Evolutionary conservation across 2,797 vertebrate species (phyloP), one percentile per base, ranked within the genome.

Genomic region (Lithobates sylvaticus): DNA sequence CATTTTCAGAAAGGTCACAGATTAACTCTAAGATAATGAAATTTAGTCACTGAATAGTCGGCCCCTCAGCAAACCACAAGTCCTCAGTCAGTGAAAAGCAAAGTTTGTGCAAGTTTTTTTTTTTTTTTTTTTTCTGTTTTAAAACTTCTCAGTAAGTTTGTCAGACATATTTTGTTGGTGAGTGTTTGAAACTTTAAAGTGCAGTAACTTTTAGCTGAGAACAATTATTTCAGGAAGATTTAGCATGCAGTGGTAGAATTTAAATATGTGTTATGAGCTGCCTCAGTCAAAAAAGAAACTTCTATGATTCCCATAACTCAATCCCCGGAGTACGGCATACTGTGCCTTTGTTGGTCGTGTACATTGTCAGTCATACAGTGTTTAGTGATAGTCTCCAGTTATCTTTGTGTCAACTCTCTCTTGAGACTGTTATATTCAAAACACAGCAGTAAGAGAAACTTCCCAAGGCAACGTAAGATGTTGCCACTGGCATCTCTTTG

Each of bases 381-480:
- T 94, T 92, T 92, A 89, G 27, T 0, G 86, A 89, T 72, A 89
- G 88, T 79, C 73, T 89, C 83, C 13, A 0, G 86, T 88, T 93
- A 89, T 90, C 87, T 92, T 90, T 91, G 91, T 90, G 91, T 89
- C 89, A 85, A 88, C 74, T 90, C 72, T 88, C 92, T 90, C 92
- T 10, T 23, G 89, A 87, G 91, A 50, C 75, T 78, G 91, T 91
- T 91, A 85, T 90, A 92, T 92, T 89, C 84, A 89, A 92, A 93
- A 89, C 86, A 79, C 81, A 54, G 5, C 73, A 83, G 79, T 88
- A 86, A 74, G 82, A 86, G 90, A 80, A 85, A 85, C 88, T 88
- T 85, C 92, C 90, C 84, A 61, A 84, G 88, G 90, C 81, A 54
- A n/a, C 65, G 6, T 16, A 18, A 73, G 64, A 69, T 50, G 44